Evolutionary conservation across 2,888 invertebrate species (phyloP).

Genomic region (Lymantria monacha): DNA sequence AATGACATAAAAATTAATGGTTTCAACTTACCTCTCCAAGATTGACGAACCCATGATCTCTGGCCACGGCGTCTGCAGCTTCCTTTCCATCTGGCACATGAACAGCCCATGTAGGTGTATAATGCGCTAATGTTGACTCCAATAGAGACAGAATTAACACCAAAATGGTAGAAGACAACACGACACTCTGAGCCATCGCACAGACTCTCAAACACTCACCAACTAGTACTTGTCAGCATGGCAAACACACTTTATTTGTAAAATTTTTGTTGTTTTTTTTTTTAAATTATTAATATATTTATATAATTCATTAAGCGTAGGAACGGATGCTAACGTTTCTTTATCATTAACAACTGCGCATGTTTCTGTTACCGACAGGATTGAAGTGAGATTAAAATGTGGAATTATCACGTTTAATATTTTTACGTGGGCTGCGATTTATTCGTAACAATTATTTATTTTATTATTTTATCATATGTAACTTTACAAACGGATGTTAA

Average conservation of each 20-base stretch:
- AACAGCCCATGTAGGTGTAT: conserved; percentile 93
- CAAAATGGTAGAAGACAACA: conserved; percentile 57
- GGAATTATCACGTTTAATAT: background rate
- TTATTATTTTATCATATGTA: too few species aligned
- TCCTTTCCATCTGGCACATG: conserved; percentile 87
- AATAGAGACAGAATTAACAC: conserved; percentile 51
- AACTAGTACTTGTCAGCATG: conserved; percentile 78
- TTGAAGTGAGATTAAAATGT: conserved; percentile 1
- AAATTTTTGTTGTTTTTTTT: conserved; percentile 18
- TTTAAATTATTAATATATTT: conserved; percentile 19
- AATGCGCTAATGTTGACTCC: conserved; percentile 75
- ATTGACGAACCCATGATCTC: conserved; percentile 91
- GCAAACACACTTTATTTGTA: conserved; percentile 53
- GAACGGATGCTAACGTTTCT: conserved; percentile 25
- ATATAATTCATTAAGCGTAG: conserved; percentile 27
- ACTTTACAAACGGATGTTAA: too few species aligned
- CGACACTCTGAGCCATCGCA: conserved; percentile 69
- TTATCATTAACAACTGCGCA: conserved; percentile 20
- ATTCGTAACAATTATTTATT: too few species aligned
- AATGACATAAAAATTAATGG: background rate
- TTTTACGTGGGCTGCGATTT: conserved; percentile 34
- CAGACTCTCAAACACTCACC: conserved; percentile 62
- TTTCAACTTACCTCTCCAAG: conserved; percentile 88
- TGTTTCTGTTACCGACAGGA: conserved; percentile 11
- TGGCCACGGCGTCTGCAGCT: conserved; percentile 88